Percentiles rank a stretch among this genome's conserved stretches.
These are phyloP conservation scores for Pimephales promelas DNA, from an alignment of 2,113 vertebrate species.

Conservation along the genomic window DNA sequence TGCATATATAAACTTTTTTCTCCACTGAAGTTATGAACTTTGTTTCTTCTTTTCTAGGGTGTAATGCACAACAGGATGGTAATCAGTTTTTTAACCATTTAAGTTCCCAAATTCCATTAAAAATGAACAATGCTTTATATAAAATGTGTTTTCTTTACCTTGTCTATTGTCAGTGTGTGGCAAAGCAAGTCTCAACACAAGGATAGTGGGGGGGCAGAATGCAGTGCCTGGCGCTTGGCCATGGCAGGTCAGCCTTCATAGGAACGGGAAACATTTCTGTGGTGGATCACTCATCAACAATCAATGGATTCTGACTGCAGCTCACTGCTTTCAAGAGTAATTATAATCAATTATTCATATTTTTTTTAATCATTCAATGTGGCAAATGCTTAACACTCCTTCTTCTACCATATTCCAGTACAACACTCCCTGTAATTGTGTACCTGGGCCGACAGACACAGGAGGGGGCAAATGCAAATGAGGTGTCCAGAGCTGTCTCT, in stretches of 20 bases:
- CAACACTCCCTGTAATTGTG: background rate
- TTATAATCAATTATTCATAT: constrained; percentile 54
- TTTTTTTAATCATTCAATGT: background rate
- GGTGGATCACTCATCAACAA: constrained; percentile 77
- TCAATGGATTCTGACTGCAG: constrained; percentile 75
- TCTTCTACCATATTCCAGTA: background rate
- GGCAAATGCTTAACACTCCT: background rate
- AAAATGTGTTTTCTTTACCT: background rate
- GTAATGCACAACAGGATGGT: constrained; percentile 31
- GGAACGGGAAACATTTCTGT: constrained; percentile 36
- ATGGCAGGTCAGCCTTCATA: constrained; percentile 77
- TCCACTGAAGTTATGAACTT: no score
- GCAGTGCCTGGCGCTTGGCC: constrained; percentile 70
- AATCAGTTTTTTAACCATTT: no score
- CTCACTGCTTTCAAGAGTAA: constrained; percentile 71
- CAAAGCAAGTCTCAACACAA: constrained; percentile 50
- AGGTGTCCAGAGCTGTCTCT: background rate
- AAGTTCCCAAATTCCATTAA: background rate
- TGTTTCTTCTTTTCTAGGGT: constrained; percentile 35
- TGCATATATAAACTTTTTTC: no score
- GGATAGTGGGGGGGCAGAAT: constrained; percentile 73
- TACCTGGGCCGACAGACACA: constrained; percentile 40
- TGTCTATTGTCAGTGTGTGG: constrained; percentile 71
- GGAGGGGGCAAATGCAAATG: background rate
- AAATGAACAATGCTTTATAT: background rate